Conservation (phyloP, 1,140 invertebrate genomes). For the Homalodisca vitripennis region DNA sequence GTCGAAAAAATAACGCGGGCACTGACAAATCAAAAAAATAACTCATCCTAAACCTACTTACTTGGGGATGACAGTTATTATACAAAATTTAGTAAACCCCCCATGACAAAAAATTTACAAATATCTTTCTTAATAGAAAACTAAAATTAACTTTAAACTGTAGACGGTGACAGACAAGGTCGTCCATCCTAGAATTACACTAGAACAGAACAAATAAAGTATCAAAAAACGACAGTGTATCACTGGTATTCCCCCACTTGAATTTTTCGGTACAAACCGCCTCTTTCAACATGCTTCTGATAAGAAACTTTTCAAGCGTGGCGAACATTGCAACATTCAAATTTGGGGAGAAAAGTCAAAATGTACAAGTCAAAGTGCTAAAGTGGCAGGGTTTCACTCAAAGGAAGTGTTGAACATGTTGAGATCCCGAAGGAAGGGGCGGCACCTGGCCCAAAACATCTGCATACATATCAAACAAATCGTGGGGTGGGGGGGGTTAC, state of each 20-base stretch:
- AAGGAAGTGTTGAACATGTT: slow-evolving; percentile 76
- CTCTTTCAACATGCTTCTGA: too few relatives aligned
- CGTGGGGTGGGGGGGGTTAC: slow-evolving; percentile 55
- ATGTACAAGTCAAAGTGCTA: slow-evolving; percentile 22
- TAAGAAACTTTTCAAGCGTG: slow-evolving; percentile 1
- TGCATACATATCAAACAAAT: slow-evolving; percentile 89
- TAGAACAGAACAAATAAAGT: slow-evolving; percentile 23
- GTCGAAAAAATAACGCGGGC: slow-evolving; percentile 5
- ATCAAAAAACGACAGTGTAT: slow-evolving; percentile 17
- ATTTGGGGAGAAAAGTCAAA: slow-evolving; percentile 2
- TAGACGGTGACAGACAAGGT: neutral
- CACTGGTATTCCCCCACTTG: slow-evolving; percentile 20
- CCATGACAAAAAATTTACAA: slow-evolving; percentile 18
- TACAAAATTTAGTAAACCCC: slow-evolving; percentile 10
- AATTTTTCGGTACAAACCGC: too few relatives aligned
- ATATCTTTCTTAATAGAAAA: slow-evolving; percentile 16
- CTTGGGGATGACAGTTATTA: slow-evolving; percentile 5
- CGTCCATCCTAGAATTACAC: slow-evolving; percentile 18
- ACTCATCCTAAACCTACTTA: slow-evolving; percentile 12
- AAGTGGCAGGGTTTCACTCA: slow-evolving; percentile 24
- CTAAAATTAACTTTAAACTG: slow-evolving; percentile 18
- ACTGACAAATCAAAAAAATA: slow-evolving; percentile 13
- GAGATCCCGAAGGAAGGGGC: slow-evolving; percentile 84
- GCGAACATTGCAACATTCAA: slow-evolving; percentile 20
- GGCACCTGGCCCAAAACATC: slow-evolving; percentile 83